Conservation (phyloP, 2,113 vertebrate genomes). For the Rhea pennata region DNA sequence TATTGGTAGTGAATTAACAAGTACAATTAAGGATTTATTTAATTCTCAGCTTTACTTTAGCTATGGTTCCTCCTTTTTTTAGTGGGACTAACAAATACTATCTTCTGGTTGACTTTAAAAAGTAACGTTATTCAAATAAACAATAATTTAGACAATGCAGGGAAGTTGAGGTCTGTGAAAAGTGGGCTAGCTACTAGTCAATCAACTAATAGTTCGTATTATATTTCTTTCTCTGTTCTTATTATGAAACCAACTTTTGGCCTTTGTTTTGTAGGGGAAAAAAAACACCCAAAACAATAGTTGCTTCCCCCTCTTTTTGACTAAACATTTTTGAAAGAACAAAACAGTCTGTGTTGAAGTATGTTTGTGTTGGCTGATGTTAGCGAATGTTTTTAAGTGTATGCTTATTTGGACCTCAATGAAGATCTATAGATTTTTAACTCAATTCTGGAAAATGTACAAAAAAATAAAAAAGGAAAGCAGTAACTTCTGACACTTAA, state of each 20-base stretch:
- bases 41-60: background rate
- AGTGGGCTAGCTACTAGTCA: background rate
- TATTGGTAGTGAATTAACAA: background rate
- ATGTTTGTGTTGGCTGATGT: background rate
- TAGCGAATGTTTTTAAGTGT: background rate
- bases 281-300: background rate
- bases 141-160: accelerated
- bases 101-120: background rate
- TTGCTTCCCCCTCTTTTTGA: background rate
- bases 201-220: background rate
- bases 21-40: background rate
- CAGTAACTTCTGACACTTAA: background rate
- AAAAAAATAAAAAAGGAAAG: background rate
- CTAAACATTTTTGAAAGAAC: background rate
- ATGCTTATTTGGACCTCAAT: background rate
- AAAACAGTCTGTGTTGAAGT: background rate
- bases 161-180: background rate
- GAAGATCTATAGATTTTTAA: background rate
- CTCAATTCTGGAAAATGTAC: background rate
- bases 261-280: background rate
- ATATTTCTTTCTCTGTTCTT: background rate
- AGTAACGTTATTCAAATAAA: background rate
- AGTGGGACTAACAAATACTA: background rate
- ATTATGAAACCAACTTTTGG: background rate
- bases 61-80: background rate